A percentile compares a stretch with the other conserved stretches of the same genome.
phyloP scores from a whole-genome alignment of 2,888 invertebrate species.

The Agonum fuliginosum region DNA sequence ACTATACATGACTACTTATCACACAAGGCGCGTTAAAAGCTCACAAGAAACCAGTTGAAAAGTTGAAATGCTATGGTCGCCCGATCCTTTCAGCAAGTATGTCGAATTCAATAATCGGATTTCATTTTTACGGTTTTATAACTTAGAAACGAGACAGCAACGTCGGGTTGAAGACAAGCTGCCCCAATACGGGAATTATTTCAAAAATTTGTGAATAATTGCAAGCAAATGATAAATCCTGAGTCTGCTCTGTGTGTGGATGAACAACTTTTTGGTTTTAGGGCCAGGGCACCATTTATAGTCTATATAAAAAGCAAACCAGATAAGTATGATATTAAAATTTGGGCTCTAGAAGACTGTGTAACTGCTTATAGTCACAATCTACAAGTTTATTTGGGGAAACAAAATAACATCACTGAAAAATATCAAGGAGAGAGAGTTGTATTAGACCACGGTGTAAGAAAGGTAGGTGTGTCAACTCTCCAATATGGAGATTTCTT shows the following conservation, averaged over 20 bases:
- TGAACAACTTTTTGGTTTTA: slow-evolving; percentile 60
- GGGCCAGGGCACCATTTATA: slow-evolving; percentile 58
- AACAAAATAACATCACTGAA: slow-evolving; percentile 43
- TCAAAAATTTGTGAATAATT: slow-evolving; percentile 53
- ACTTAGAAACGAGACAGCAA: slow-evolving; percentile 48
- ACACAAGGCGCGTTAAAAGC: slow-evolving; percentile 18
- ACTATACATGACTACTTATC: slow-evolving; percentile 6
- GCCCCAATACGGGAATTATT: slow-evolving; percentile 48
- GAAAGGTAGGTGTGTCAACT: too few species aligned
- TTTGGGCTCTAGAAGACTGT: slow-evolving; percentile 60
- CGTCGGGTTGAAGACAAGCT: slow-evolving; percentile 16
- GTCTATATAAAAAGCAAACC: slow-evolving; percentile 61
- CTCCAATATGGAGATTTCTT: too few species aligned
- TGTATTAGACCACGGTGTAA: too few species aligned
- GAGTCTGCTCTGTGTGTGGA: slow-evolving; percentile 56
- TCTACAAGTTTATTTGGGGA: slow-evolving; percentile 40
- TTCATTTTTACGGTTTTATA: slow-evolving; percentile 48
- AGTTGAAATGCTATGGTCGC: slow-evolving; percentile 8
- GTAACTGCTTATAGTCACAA: slow-evolving; percentile 38
- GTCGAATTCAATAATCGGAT: slow-evolving; percentile 13
- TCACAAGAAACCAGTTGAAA: slow-evolving; percentile 22
- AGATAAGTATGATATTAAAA: slow-evolving; percentile 59
- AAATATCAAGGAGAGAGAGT: slow-evolving; percentile 51
- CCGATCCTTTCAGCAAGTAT: slow-evolving; percentile 53
- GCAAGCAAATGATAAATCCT: slow-evolving; percentile 55